A percentile compares a stretch with the other conserved stretches of the same genome.
phyloP scores from a whole-genome alignment of 2,888 invertebrate species.

The Drosophila seclusa region DNA sequence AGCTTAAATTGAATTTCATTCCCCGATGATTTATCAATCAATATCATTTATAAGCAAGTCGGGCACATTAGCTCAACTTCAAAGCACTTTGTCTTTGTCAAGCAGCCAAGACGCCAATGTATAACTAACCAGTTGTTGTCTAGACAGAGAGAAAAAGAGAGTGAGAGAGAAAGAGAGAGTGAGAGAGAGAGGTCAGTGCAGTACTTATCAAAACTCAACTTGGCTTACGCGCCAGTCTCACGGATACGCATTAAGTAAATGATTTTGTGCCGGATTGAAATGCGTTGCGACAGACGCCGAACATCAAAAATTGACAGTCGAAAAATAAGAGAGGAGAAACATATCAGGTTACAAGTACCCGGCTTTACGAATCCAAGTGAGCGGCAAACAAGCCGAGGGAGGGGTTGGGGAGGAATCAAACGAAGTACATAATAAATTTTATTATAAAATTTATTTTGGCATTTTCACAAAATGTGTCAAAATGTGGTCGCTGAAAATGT shows the following conservation, averaged over 20 bases:
- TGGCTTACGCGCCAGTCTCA: conserved; percentile 33
- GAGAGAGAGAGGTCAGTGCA: neutral
- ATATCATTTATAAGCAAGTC: conserved; percentile 65
- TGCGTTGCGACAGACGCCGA: conserved; percentile 58
- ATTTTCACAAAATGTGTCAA: conserved; percentile 71
- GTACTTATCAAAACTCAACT: conserved; percentile 39
- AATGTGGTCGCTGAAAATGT: conserved; percentile 68
- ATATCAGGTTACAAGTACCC: conserved; percentile 74
- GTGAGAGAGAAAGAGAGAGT: neutral
- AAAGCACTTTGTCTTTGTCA: conserved; percentile 75
- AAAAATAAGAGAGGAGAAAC: conserved; percentile 44
- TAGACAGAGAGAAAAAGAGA: neutral
- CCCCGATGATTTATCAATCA: conserved; percentile 70
- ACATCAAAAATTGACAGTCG: conserved; percentile 70
- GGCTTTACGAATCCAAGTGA: conserved; percentile 53
- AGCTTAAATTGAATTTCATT: conserved; percentile 21
- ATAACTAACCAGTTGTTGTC: conserved; percentile 22
- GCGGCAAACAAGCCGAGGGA: conserved; percentile 51
- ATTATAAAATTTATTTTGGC: conserved; percentile 77
- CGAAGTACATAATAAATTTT: conserved; percentile 78
- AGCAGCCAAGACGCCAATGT: neutral
- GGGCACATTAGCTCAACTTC: conserved; percentile 58
- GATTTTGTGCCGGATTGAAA: conserved; percentile 61
- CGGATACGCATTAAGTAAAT: conserved; percentile 71
- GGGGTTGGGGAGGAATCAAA: conserved; percentile 33